Base-by-base conservation (phyloP, 2,888 invertebrate species). In the Nematopogon swammerdamellus region DNA sequence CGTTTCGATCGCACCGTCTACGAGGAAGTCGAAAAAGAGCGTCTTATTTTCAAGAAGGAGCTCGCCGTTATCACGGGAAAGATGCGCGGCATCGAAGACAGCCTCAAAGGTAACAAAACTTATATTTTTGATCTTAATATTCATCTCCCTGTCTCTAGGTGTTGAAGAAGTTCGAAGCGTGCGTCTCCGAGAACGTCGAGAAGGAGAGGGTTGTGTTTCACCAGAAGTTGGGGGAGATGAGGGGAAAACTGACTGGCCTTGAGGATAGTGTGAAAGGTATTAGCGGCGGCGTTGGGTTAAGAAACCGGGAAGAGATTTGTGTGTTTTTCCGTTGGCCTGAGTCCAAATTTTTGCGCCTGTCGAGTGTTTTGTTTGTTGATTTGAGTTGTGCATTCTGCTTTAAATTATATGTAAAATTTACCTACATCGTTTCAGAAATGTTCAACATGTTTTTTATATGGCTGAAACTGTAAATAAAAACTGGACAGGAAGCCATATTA, bases 21-120 rank as follows among this genome's bases (percentile, higher is more conserved):
- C 0, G 89, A 92, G 56, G 80, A 85, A 56, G 68, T 91, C 19
- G 85, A 86, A 56, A 84, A 85, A 44, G 91, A 92, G 57, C 77
- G 86, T 16, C 80, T 84, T n/a, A 72, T 72, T 52, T 88, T 88
- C 69, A 88, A 91, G 64, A 76, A 81, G 50, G 87, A 92, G 59
- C 70, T 94, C 29, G 89, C 90, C 0, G 83, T 83, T 0, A 86
- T 91, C 73, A 83, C 91, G 4, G 91, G 90, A 18, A 83, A 90
- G 57, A 71, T 93, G 55, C 81, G 83, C 58, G 94, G 91, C 36
- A 85, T 94, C 55, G 91, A 93, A 62, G 80, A 84, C 45, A 89
- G 91, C 0, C 77, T 93, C 8, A 87, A 87, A 72, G 81, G 91
- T 89, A 36, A 6, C 4, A 14, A 8, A 3, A 36, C 4, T 14